Evolutionary conservation across 1,140 invertebrate genomes (phyloP), one percentile per base, ranked within the genome.

Genomic region (Pogonomyrmex californicus): DNA sequence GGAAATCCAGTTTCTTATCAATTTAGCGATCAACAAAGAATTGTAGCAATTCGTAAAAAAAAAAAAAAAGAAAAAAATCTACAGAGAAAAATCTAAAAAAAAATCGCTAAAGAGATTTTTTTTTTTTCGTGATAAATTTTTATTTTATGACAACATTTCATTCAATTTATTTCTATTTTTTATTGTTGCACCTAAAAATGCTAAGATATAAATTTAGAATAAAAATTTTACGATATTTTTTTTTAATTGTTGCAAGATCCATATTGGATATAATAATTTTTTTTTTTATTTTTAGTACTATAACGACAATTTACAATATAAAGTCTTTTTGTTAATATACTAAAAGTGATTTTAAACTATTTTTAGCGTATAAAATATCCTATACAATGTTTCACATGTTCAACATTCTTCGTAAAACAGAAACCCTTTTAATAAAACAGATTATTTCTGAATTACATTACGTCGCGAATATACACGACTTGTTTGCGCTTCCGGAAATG

Each of bases 1-100:
- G 41, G 17, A 68, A 81, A 70, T 81, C 23, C 7, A 60, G 7
- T 60, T 38, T 23, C 23, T 17, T 17, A 54, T 68, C 4, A 79
- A 51, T 41, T 68, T 51, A 41, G n/a, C 17, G 17, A 38, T 58
- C 23, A 4, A 9, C 47, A 30, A 54, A 51, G 10, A 51, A 65
- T 44, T 63, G 1, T 33, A 66, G 14, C 47, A 33, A 41, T 56
- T 44, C 1, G 4, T 54, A 12, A 44, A 14, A 66, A 47, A 79
- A 82, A 66, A 5, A 14, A n/a, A n/a, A n/a, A n/a, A n/a, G n/a
- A n/a, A n/a, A n/a, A n/a, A n/a, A n/a, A n/a, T n/a, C n/a, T n/a
- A n/a, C n/a, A n/a, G n/a, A 23, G 23, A 23, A 23, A 23, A 23
- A 23, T 23, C n/a, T n/a, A 62, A 47, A 38, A 63, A 23, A 44